Base-by-base conservation (phyloP, 1,140 invertebrate species). In the Drosophila parabipectinata region DNA sequence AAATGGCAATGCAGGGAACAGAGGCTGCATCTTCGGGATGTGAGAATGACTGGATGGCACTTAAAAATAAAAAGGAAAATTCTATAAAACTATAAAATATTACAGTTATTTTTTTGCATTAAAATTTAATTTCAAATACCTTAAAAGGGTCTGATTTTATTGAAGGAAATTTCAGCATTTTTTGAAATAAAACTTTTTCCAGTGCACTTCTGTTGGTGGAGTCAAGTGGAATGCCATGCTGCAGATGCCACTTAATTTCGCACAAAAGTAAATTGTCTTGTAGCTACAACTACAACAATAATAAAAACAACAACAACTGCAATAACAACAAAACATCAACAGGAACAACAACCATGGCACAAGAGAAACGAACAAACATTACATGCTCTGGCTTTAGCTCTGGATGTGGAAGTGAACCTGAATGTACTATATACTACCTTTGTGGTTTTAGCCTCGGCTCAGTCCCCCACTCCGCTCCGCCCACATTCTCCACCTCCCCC, bases 221-320 rank as follows among this genome's bases (percentile, higher is more conserved):
- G 83, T 83, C 83, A 88, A 88, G 83, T 88, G 83, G 83, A 88
- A 88, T 88, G 83, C 83, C 83, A 88, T 83, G 79, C 79, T 88
- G 84, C 83, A 88, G 83, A 88, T 90, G 87, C 87, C 82, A 87
- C 79, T 90, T 90, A 90, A 90, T 90, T 90, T 90, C 88, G 88
- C 82, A 90, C 87, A 83, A 91, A 91, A 91, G 89, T 91, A 87
- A 91, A 91, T 91, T 91, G 85, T 91, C 90, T 91, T 91, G 89
- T 91, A 89, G 75, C 78, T 75, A 81, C 84, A 89, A 77, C 67
- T 54, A 51, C 79, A 83, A 62, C 79, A 77, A 52, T 48, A 63
- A 12, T 77, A 60, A n/a, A n/a, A n/a, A 44, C 51, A 66, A 24
- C 62, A 61, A 47, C 57, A 61, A 37, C 52, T 21, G 21, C 21